A percentile compares a stretch with the other conserved stretches of the same genome.
These are phyloP conservation scores for Vanacampus margaritifer DNA, from an alignment of 2,113 vertebrate genomes.

Conservation along the genomic window DNA sequence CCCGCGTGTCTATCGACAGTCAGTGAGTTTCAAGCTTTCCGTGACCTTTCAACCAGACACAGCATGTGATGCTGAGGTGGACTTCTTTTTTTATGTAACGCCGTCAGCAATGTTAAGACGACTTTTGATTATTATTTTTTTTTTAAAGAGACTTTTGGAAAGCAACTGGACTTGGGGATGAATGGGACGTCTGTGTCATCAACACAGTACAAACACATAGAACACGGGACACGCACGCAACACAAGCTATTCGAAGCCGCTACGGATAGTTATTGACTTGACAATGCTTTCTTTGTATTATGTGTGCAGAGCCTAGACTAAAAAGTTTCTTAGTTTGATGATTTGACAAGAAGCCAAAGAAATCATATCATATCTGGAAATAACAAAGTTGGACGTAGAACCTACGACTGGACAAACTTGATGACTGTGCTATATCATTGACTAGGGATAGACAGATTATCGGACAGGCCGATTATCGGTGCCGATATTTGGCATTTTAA, in stretches of 20 bases:
- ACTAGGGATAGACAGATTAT: no score
- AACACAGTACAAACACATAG: neutral
- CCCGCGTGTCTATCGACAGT: neutral
- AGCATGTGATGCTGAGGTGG: slow-evolving; percentile 4
- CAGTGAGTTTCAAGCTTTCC: neutral
- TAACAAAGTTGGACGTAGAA: neutral
- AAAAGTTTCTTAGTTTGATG: neutral
- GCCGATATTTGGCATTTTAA: no score
- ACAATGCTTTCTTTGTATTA: no score
- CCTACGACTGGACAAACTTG: neutral
- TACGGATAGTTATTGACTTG: neutral
- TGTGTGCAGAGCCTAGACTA: neutral
- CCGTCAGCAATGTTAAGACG: neutral
- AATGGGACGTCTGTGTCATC: neutral
- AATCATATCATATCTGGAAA: neutral
- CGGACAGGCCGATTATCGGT: no score
- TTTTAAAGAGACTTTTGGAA: neutral
- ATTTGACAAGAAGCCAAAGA: neutral
- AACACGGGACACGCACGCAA: neutral
- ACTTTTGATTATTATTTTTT: neutral
- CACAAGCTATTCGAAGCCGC: neutral
- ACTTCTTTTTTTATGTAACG: slow-evolving; percentile 39
- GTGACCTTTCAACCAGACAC: slow-evolving; percentile 34
- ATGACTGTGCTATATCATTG: neutral
- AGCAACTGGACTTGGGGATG: neutral